These are phyloP conservation scores for Dynastes grantii DNA, from an alignment of 2,888 invertebrate species.

Conservation along the genomic window DNA sequence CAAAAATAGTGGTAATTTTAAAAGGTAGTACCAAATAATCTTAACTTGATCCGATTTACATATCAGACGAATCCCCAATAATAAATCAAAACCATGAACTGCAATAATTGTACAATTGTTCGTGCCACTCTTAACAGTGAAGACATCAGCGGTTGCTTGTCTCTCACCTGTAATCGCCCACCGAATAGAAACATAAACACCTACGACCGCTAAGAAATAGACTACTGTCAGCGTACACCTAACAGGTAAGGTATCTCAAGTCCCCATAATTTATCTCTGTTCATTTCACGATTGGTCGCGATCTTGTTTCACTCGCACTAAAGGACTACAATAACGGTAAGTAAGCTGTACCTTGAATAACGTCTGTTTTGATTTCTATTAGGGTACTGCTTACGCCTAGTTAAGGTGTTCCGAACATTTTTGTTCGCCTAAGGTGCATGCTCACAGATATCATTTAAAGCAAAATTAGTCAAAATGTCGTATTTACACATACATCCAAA, in stretches of 20 bases:
- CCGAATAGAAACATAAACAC: slow-evolving; percentile 63
- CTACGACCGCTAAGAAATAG: slow-evolving; percentile 61
- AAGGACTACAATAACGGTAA: slow-evolving; percentile 17
- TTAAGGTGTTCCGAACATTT: too few species aligned
- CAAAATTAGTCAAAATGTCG: too few species aligned
- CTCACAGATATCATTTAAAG: too few species aligned
- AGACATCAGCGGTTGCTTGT: slow-evolving; percentile 58
- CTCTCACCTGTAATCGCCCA: slow-evolving; percentile 58
- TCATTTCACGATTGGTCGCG: slow-evolving; percentile 19
- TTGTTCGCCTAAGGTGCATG: too few species aligned
- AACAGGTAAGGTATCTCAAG: slow-evolving; percentile 35
- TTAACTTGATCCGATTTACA: too few species aligned
- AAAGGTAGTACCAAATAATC: too few species aligned
- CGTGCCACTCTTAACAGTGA: slow-evolving; percentile 54
- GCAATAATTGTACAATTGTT: slow-evolving; percentile 52
- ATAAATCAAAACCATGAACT: slow-evolving; percentile 48
- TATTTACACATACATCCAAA: too few species aligned
- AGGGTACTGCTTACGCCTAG: neutral
- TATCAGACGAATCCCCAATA: slow-evolving; percentile 32
- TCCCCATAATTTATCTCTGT: slow-evolving; percentile 43
- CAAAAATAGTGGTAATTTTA: too few species aligned
- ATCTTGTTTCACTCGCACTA: slow-evolving; percentile 35
- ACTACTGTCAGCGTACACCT: slow-evolving; percentile 58
- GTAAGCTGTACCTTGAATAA: slow-evolving; percentile 7
- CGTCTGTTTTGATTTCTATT: slow-evolving; percentile 7